phyloP scores from a whole-genome alignment of 2,113 vertebrate species.

The Cebus imitator region DNA sequence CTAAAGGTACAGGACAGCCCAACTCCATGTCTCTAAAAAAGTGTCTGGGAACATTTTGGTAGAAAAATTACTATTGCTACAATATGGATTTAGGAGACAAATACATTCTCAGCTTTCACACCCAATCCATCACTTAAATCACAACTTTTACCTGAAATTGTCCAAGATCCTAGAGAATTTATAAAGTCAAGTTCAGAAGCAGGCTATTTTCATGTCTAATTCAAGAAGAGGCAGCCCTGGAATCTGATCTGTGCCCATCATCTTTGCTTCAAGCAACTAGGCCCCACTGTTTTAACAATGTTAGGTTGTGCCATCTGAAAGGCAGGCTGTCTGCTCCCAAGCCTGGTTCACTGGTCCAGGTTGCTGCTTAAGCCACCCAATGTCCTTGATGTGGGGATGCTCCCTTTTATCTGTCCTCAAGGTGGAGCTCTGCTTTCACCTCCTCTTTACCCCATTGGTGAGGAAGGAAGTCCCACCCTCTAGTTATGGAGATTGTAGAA shows the following conservation, averaged over 20 bases:
- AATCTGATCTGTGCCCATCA: accelerated
- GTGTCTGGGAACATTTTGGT: no score
- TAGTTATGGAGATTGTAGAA: neutral
- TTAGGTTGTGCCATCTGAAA: no score
- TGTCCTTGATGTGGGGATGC: neutral
- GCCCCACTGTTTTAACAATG: accelerated
- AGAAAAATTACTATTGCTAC: neutral
- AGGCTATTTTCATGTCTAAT: neutral
- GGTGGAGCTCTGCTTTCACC: no score
- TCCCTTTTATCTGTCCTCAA: no score
- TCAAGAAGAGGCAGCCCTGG: neutral
- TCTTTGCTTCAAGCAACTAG: no score
- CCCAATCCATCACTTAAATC: neutral
- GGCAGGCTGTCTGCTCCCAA: no score
- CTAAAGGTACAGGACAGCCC: neutral
- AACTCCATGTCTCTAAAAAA: neutral
- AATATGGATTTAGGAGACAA: neutral
- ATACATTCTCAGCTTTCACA: neutral
- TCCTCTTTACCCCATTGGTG: neutral
- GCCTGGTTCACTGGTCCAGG: neutral
- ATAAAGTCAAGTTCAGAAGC: no score
- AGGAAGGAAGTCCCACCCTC: neutral
- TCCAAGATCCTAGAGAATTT: neutral
- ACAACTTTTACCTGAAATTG: neutral
- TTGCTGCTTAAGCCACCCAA: no score